Evolutionary conservation across 2,888 invertebrate species (phyloP), one percentile per base, ranked within the genome.

Genomic region (Pelosia muscerda): DNA sequence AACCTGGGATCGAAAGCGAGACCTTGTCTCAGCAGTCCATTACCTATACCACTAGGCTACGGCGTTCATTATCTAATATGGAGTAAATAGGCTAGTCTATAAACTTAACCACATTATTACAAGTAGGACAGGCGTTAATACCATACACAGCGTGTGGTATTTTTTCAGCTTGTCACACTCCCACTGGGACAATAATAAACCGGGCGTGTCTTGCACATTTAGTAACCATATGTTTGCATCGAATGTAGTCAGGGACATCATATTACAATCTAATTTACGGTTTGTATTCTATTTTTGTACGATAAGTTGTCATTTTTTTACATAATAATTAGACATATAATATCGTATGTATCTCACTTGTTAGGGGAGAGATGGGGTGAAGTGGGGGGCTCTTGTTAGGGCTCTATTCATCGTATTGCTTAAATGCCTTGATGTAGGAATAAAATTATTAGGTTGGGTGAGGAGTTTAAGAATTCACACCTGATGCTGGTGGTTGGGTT

Each of bases 61-160:
- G n/a, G n/a, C n/a, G n/a, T n/a, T n/a, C n/a, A n/a, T n/a, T 54
- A 28, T 62, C 22, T 28, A 28, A 28, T 28, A 13, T 23, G 23
- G 22, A 22, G 26, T 31, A 31, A 31, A 22, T 22, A 55, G 15
- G 23, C 53, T 22, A 25, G 10, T n/a, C 10, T 49, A 49, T 63
- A 66, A 65, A 69, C 58, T 69, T 55, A 57, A 22, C 58, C 28
- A 34, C 26, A 66, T 63, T n/a, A 72, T 70, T 60, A 68, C 60
- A 49, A 73, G n/a, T 68, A 72, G 19, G 66, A 72, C 64, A 59
- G 67, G 19, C 59, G 63, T 28, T 62, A 69, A 67, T 74, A 73
- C 31, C 25, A 59, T 62, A 66, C 80, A 58, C 80, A 70, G 84
- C 82, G 66, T 81, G 84, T 77, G 84, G 83, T 72, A 78, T 78